Percentiles rank a stretch among this genome's conserved stretches.
Conservation (phyloP, 2,888 invertebrate genomes). For the Asteroscopus sphinx region DNA sequence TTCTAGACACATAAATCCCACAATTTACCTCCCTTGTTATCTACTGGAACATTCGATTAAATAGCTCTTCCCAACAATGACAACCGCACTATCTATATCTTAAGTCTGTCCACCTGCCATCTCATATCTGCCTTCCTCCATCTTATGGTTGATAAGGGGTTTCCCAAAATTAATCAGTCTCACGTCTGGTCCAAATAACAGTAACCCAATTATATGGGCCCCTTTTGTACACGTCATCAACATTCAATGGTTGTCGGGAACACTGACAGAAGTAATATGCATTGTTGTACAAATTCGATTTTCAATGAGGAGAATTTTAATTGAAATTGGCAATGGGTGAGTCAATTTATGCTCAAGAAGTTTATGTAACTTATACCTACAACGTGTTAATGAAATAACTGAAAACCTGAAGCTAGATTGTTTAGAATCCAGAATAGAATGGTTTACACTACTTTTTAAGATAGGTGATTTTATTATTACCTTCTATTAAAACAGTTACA, state of each 20-base stretch:
- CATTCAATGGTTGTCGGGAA: constrained; percentile 50
- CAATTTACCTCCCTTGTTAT: background rate
- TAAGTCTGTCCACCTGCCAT: constrained; percentile 39
- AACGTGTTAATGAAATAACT: no score
- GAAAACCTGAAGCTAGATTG: no score
- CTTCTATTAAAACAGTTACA: no score
- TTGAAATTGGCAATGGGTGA: constrained; percentile 3
- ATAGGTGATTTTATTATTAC: no score
- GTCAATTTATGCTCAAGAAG: no score
- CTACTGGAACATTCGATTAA: constrained; percentile 11
- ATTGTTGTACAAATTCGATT: constrained; percentile 19
- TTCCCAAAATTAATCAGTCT: constrained; percentile 59
- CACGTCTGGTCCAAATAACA: constrained; percentile 38
- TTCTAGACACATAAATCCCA: background rate
- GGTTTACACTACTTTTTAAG: no score
- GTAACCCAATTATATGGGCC: constrained; percentile 54
- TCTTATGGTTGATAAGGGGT: constrained; percentile 52
- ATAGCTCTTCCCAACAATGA: constrained; percentile 18
- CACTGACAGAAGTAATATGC: constrained; percentile 35
- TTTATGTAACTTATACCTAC: no score
- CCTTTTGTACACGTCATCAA: constrained; percentile 50
- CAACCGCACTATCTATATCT: constrained; percentile 24
- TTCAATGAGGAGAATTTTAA: constrained; percentile 24
- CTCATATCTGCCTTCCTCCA: constrained; percentile 30
- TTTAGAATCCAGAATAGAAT: no score